A percentile compares a stretch with the other conserved stretches of the same genome.
Conservation (phyloP, 2,113 vertebrate species). For the Oenanthe melanoleuca region DNA sequence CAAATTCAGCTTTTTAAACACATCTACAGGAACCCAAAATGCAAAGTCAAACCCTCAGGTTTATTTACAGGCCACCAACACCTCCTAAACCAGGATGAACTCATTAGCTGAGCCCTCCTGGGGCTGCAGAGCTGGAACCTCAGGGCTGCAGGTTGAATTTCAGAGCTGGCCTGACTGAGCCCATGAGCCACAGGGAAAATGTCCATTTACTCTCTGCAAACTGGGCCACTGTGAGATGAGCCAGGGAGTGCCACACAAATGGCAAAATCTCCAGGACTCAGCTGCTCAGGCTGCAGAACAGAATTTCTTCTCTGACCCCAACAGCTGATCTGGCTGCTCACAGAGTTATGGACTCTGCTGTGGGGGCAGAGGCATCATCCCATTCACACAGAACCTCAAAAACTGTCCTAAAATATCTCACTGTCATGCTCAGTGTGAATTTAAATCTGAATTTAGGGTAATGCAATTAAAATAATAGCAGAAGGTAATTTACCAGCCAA, state of each 20-base stretch:
- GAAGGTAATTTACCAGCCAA: background rate
- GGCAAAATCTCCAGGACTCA: background rate
- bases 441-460: background rate
- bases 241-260: background rate
- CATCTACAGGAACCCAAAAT: background rate
- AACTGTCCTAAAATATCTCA: accelerated
- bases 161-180: background rate
- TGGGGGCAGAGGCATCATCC: background rate
- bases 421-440: background rate
- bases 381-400: background rate
- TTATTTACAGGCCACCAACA: background rate
- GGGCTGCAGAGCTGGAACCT: background rate
- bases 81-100: background rate
- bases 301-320: background rate
- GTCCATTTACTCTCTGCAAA: background rate
- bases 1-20: background rate
- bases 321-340: background rate
- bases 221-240: background rate
- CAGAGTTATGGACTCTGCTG: background rate
- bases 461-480: background rate
- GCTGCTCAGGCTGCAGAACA: background rate
- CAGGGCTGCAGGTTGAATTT: background rate
- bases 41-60: background rate
- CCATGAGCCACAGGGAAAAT: background rate
- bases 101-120: background rate